phyloP scores from a whole-genome alignment of 2,797 vertebrate species.

The Acanthiza pusilla region DNA sequence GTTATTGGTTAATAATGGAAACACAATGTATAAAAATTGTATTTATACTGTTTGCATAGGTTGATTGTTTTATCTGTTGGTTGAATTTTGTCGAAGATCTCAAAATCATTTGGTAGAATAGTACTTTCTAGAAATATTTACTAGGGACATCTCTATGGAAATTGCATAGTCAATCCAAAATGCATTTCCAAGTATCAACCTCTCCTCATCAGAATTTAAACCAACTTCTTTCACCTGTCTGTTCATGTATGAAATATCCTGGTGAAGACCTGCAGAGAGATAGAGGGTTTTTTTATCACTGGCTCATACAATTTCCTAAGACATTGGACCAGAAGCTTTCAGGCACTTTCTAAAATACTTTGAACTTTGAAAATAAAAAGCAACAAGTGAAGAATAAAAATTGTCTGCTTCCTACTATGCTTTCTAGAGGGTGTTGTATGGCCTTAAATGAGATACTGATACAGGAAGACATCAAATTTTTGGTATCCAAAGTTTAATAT shows the following conservation, averaged over 20 bases:
- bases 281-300: accelerated
- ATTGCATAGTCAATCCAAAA: neutral
- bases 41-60: neutral
- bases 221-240: neutral
- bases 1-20: neutral
- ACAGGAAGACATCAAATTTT: neutral
- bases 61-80: neutral
- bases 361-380: neutral
- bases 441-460: neutral
- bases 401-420: neutral
- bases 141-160: neutral
- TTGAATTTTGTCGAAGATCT: neutral
- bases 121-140: neutral
- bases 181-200: neutral
- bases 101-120: neutral
- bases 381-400: neutral
- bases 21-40: neutral
- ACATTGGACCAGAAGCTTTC: neutral
- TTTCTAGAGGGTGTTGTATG: neutral
- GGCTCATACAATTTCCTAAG: neutral
- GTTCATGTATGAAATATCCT: neutral
- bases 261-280: neutral
- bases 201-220: neutral
- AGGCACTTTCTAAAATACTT: neutral
- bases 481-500: neutral